Evolutionary conservation across 2,113 vertebrate species (phyloP).

Genomic region (Damaliscus lunatus): DNA sequence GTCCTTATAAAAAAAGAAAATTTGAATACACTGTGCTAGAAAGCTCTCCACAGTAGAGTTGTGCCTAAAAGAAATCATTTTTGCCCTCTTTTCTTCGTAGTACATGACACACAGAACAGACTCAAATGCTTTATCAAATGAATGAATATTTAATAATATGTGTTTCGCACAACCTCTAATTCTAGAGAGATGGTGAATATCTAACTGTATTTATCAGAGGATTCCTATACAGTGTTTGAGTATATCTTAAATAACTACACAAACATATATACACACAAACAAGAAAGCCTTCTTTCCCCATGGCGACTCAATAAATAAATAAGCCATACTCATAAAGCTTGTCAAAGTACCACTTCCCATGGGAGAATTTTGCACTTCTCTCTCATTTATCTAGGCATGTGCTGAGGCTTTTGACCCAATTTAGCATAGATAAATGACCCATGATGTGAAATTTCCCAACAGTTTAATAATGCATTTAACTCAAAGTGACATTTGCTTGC

Average conservation of each 20-base stretch:
- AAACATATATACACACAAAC: constrained; percentile 11
- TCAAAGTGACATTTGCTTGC: constrained; percentile 97
- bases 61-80: neutral
- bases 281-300: neutral
- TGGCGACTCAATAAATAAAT: constrained; percentile 64
- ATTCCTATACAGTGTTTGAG: neutral
- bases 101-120: neutral
- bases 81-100: neutral
- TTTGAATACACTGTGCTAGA: neutral
- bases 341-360: constrained; percentile 77
- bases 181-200: neutral
- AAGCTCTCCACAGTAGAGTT: neutral
- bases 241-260: neutral
- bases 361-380: constrained; percentile 79
- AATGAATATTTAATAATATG: neutral
- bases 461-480: constrained; percentile 91
- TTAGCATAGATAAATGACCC: constrained; percentile 96
- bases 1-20: neutral
- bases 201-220: neutral
- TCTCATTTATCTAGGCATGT: constrained; percentile 85
- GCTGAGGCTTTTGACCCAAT: constrained; percentile 91
- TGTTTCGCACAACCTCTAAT: neutral
- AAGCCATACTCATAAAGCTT: constrained; percentile 70
- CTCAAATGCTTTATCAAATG: neutral
- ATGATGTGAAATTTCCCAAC: constrained; percentile 88